Base-by-base conservation (phyloP, 2,113 vertebrate species). In the Pelusios castaneus region DNA sequence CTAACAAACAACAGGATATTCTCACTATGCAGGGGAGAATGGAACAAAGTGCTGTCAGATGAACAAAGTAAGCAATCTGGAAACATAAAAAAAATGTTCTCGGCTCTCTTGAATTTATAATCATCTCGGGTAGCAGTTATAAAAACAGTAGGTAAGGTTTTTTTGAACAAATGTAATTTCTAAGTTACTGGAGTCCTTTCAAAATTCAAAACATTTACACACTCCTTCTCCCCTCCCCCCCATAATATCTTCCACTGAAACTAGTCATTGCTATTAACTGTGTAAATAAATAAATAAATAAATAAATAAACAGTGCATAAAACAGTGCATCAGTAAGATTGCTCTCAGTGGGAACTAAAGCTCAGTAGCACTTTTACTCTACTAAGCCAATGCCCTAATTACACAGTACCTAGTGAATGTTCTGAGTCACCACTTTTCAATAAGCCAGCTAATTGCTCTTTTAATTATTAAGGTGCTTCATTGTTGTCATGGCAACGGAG, bases 391-490 rank as follows among this genome's bases (percentile, higher is more conserved):
- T 96, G 87, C 92, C 96, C 96, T 99, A 98, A 99, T 99, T 98
- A 98, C 95, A 98, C 81, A 91, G 97, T 67, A 96, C 95, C 92
- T 91, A 97, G 96, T 97, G 96, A 97, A 97, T 97, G 95, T 85
- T 97, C 96, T 93, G 97, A 97, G 96, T 97, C 97, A 97, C 90
- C 95, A 95, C 85, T 90, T 92, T 98, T 98, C 97, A 98, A 97
- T 97, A 96, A 98, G 96, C 97, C 95, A 97, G 95, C 84, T 97
- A 98, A 98, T 97, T 98, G 98, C 98, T 97, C 98, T 98, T 98
- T 98, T 99, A 99, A 99, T 99, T 98, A 98, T 98, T 98, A 97
- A 97, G 97, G 95, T 97, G 95, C 91, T 97, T 98, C 97, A 96
- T 73, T 87, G 98, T 98, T 98, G 94, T 98, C 98, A 98, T 98